phyloP scores from a whole-genome alignment of 2,888 invertebrate species.

The Hetaerina titia region DNA sequence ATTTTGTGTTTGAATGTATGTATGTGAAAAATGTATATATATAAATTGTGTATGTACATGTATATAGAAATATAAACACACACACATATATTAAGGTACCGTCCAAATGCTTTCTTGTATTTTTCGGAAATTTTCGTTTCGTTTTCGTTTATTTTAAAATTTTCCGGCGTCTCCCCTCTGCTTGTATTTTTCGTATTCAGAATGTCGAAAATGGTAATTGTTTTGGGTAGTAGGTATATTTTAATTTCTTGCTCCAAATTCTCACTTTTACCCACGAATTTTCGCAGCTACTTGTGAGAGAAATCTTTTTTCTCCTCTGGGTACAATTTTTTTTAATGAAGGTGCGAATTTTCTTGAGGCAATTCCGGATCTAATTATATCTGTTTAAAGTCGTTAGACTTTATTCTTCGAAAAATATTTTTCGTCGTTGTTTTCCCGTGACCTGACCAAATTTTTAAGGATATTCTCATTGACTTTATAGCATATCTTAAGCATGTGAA shows the following conservation, averaged over 20 bases:
- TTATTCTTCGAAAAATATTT: neutral
- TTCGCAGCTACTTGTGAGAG: neutral
- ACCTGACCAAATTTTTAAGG: neutral
- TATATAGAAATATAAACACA: no score
- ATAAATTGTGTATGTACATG: no score
- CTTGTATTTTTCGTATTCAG: neutral
- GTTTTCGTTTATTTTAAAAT: no score
- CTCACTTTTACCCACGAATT: neutral
- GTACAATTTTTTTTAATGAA: neutral
- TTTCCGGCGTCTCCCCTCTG: no score
- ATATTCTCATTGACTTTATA: neutral
- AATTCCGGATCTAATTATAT: neutral
- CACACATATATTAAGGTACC: no score
- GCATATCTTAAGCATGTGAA: neutral
- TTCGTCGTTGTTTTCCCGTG: neutral
- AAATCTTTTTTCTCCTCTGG: neutral
- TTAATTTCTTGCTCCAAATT: neutral
- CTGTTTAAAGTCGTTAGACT: neutral
- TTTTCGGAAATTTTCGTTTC: no score
- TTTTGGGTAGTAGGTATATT: neutral
- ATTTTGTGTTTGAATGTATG: no score
- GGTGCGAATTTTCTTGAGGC: neutral
- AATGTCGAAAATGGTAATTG: neutral
- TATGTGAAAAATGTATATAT: no score
- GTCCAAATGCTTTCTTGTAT: no score